Percentiles rank a stretch among this genome's conserved stretches.
These are phyloP conservation scores for Crossaster papposus DNA, from an alignment of 53 echinoderm and acorn worm species.

Conservation along the genomic window DNA sequence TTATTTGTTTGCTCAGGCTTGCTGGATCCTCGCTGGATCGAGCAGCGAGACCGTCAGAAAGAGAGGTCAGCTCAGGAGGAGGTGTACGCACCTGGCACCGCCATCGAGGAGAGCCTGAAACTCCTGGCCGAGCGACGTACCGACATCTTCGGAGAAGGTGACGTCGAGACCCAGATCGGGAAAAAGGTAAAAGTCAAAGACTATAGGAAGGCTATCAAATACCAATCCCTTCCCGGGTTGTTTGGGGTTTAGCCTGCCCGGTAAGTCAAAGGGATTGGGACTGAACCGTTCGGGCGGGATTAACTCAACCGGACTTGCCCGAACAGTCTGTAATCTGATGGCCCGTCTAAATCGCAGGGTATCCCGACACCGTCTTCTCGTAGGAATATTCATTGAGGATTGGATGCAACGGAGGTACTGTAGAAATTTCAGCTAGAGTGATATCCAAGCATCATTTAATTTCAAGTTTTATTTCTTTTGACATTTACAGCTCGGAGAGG, in stretches of 20 bases:
- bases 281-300: too few species aligned
- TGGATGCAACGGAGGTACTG: too few species aligned
- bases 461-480: too few species aligned
- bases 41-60: slow-evolving; percentile 81
- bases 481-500: slow-evolving; percentile 85
- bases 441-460: too few species aligned
- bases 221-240: too few species aligned
- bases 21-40: slow-evolving; percentile 95
- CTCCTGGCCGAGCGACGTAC: slow-evolving; percentile 97
- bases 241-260: too few species aligned
- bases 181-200: slow-evolving; percentile 84
- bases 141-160: slow-evolving; percentile 98
- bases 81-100: slow-evolving; percentile 79
- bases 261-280: too few species aligned
- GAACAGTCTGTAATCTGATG: too few species aligned
- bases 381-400: too few species aligned
- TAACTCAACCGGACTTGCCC: too few species aligned
- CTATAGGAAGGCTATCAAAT: too few species aligned
- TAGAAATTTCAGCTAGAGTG: too few species aligned
- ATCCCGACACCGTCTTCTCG: not conserved
- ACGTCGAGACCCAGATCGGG: slow-evolving; percentile 97
- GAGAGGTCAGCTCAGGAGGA: slow-evolving; percentile 84
- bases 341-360: not conserved
- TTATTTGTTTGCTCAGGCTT: slow-evolving; percentile 60
- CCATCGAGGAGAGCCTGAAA: slow-evolving; percentile 92